Evolutionary conservation across 1,140 invertebrate species (phyloP).

Genomic region (Phocides pigmalion): DNA sequence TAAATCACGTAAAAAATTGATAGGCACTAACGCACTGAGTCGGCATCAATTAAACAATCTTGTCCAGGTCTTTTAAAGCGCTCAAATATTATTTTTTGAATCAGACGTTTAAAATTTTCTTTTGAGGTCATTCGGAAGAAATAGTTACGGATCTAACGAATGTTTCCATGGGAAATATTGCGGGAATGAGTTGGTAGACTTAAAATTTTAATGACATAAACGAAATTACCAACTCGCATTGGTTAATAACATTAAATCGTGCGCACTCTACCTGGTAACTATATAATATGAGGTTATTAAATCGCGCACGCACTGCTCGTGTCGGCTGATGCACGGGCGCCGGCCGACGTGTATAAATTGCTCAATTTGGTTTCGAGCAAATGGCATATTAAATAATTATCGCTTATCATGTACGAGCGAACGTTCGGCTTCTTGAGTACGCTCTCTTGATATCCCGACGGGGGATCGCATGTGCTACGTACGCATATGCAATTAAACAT

Average conservation of each 20-base stretch:
- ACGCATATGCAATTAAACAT: slow-evolving; percentile 45
- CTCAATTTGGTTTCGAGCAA: slow-evolving; percentile 72
- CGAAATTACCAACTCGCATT: background rate
- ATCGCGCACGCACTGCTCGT: slow-evolving; percentile 44
- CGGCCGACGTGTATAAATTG: slow-evolving; percentile 71
- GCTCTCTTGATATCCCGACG: slow-evolving; percentile 50
- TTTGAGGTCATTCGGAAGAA: background rate
- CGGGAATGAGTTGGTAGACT: background rate
- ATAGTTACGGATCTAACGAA: too few species aligned
- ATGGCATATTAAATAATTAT: slow-evolving; percentile 75
- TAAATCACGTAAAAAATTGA: slow-evolving; percentile 50
- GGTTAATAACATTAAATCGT: slow-evolving; percentile 54
- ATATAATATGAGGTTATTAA: slow-evolving; percentile 60
- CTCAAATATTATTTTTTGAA: background rate
- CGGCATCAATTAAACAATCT: slow-evolving; percentile 53
- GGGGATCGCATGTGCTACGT: slow-evolving; percentile 44
- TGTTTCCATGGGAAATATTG: background rate
- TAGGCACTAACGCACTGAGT: slow-evolving; percentile 38
- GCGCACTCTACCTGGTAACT: slow-evolving; percentile 45
- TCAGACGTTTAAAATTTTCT: background rate
- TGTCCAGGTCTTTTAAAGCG: background rate
- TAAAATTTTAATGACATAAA: background rate
- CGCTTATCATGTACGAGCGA: slow-evolving; percentile 52
- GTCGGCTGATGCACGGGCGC: slow-evolving; percentile 45
- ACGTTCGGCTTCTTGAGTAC: slow-evolving; percentile 60